Evolutionary conservation across 2,113 vertebrate genomes (phyloP).

Genomic region (Cyprinodon variegatus): DNA sequence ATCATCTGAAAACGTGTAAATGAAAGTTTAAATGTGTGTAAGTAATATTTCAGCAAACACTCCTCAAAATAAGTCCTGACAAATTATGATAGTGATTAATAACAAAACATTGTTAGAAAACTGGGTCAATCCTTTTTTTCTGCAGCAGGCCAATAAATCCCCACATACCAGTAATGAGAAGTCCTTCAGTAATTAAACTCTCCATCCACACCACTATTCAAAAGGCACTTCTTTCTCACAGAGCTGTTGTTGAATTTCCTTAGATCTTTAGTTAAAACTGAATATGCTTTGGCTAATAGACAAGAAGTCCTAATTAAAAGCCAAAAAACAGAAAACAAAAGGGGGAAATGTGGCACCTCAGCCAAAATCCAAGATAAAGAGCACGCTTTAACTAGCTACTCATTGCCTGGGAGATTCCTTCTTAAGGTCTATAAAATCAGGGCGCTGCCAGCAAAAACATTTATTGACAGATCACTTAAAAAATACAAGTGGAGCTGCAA

Average conservation of each 20-base stretch:
- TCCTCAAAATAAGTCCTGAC: neutral
- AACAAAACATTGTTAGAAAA: neutral
- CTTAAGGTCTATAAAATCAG: neutral
- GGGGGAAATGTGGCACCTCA: neutral
- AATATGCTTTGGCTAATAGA: neutral
- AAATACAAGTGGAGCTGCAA: neutral
- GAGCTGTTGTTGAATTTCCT: neutral
- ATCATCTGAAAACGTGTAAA: neutral
- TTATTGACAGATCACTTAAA: neutral
- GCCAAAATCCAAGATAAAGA: neutral
- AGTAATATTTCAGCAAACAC: neutral
- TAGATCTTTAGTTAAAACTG: neutral
- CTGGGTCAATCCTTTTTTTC: neutral
- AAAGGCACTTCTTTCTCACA: neutral
- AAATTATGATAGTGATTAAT: neutral
- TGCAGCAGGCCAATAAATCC: neutral
- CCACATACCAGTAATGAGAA: neutral
- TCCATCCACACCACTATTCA: neutral
- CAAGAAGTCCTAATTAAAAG: slow-evolving; percentile 1
- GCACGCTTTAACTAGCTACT: slow-evolving; percentile 14
- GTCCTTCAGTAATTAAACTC: neutral
- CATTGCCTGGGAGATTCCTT: neutral
- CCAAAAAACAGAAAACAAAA: neutral
- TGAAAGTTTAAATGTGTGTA: neutral
- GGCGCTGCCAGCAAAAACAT: neutral